Conservation (phyloP, 2,113 vertebrate species). For the Rhodinocichla rosea region DNA sequence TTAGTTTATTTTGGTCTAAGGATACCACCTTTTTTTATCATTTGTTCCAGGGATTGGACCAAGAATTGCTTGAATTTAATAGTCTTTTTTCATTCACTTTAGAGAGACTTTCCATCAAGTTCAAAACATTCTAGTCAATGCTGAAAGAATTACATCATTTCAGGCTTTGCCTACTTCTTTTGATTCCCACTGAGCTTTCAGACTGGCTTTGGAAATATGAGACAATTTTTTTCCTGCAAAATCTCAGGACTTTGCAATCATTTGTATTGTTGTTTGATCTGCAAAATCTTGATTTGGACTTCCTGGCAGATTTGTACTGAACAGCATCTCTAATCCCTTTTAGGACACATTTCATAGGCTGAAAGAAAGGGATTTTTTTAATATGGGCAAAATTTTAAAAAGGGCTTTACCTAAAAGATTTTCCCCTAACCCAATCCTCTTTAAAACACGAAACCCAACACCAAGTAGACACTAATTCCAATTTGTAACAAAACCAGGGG, state of each 20-base stretch:
- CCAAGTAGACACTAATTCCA: slow-evolving; percentile 66
- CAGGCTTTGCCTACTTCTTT: background rate
- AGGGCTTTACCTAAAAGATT: slow-evolving; percentile 35
- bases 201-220: background rate
- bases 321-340: slow-evolving; percentile 33
- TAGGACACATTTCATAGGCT: background rate
- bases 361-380: slow-evolving; percentile 38
- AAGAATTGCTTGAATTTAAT: background rate
- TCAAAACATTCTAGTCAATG: background rate
- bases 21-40: background rate
- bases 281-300: background rate
- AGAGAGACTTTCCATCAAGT: background rate
- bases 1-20: background rate
- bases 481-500: slow-evolving; percentile 63
- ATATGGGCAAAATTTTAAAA: slow-evolving; percentile 6
- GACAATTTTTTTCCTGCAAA: background rate
- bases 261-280: background rate
- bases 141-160: background rate
- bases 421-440: slow-evolving; percentile 23
- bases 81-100: background rate
- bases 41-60: background rate
- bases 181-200: background rate
- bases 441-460: slow-evolving; percentile 42
- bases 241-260: background rate
- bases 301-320: slow-evolving; percentile 22